Evolutionary conservation across 2,888 invertebrate species (phyloP).

Genomic region (Entomobrya proxima): DNA sequence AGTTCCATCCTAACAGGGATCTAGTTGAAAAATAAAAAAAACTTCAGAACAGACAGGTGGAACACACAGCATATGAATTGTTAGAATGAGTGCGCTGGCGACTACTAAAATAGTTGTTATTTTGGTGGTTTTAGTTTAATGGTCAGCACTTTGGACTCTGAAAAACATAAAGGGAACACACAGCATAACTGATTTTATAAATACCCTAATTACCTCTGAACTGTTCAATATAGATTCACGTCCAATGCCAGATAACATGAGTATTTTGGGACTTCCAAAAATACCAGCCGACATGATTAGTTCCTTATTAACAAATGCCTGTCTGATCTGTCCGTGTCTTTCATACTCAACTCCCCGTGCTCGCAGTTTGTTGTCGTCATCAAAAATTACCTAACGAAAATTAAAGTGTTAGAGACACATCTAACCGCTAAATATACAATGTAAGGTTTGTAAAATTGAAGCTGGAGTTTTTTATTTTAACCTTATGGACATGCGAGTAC

Average conservation of each 20-base stretch:
- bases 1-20: slow-evolving; percentile 1
- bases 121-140: no score
- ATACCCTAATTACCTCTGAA: not conserved
- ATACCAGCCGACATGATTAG: slow-evolving; percentile 44
- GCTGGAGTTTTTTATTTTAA: no score
- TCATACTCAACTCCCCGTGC: slow-evolving; percentile 55
- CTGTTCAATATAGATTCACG: not conserved
- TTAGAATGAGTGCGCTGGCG: no score
- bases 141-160: no score
- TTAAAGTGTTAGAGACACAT: no score
- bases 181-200: no score
- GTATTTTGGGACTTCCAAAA: slow-evolving; percentile 29
- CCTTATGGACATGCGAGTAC: slow-evolving; percentile 53
- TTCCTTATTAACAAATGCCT: slow-evolving; percentile 38
- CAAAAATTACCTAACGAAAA: slow-evolving; percentile 11
- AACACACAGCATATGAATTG: no score
- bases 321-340: slow-evolving; percentile 19
- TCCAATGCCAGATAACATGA: slow-evolving; percentile 35
- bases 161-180: no score
- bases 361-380: not conserved
- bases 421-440: no score
- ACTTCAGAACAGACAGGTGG: no score
- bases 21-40: not conserved
- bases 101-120: no score
- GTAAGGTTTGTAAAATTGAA: no score